These are phyloP conservation scores for Leucopsar rothschildi DNA, from an alignment of 2,113 vertebrate genomes.

Conservation along the genomic window DNA sequence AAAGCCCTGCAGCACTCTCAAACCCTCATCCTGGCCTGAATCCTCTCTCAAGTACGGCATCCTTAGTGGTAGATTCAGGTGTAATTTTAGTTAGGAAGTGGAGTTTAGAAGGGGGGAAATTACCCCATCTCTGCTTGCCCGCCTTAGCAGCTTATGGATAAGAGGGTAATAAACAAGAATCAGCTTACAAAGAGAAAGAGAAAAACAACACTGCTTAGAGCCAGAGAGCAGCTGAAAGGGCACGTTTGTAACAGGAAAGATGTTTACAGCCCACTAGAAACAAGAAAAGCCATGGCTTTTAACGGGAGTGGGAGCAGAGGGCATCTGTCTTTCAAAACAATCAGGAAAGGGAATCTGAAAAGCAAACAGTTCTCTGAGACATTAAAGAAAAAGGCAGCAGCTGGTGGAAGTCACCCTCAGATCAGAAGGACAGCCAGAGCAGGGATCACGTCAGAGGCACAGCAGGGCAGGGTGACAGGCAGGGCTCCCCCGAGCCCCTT, in stretches of 20 bases:
- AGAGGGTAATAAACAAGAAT: background rate
- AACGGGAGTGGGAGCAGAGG: background rate
- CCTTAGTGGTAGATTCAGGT: background rate
- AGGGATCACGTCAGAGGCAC: background rate
- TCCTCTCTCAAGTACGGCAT: background rate
- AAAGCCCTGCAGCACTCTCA: background rate
- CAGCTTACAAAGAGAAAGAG: background rate
- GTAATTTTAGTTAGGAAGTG: background rate
- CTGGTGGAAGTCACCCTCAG: background rate
- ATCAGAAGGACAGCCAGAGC: background rate
- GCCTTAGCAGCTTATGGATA: background rate
- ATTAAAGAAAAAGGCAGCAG: background rate
- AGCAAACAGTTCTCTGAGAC: background rate
- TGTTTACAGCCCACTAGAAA: background rate
- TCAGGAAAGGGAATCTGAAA: background rate
- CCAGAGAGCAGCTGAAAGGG: background rate
- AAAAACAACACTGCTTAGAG: background rate
- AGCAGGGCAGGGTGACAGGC: background rate
- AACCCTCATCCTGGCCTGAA: background rate
- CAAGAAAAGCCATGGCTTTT: background rate
- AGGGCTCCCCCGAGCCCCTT: background rate
- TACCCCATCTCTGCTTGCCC: background rate
- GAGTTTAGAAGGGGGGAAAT: background rate
- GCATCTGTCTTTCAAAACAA: slow-evolving; percentile 4
- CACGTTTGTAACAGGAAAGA: background rate